Base-by-base conservation (phyloP, 1,140 invertebrate species). In the Pinna nobilis region DNA sequence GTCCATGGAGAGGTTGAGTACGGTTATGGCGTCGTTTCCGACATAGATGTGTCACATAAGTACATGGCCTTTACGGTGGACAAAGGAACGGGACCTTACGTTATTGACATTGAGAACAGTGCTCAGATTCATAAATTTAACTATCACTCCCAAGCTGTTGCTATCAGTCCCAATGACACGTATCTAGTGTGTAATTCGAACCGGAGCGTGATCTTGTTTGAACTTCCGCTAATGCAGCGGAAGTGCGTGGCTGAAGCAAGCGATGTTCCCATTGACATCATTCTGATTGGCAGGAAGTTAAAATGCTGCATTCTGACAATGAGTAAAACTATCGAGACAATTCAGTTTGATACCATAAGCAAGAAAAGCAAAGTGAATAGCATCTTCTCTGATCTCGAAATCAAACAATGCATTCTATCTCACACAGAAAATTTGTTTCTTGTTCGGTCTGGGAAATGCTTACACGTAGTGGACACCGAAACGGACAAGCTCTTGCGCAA, bases 151-250 rank as follows among this genome's bases (percentile, higher is more conserved):
- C 95, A 97, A 86, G 94, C 95, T 78, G 89, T 98, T 53, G 94
- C 95, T 18, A 88, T 99, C 2, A 97, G 95, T 78, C 94, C 95
- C 0, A 95, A 98, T 86, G 98, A 98, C 85, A 94, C 95, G 86
- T 97, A 94, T 91, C 92, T 94, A 67, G 92, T 96, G 13, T 95
- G 95, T 82, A 95, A 94, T 82, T 93, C 94, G 1, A 93, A 93
- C 78, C 96, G 92, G 49, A 95, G 95, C 0, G 89, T 92, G 9
- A 90, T 94, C 23, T 86, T 96, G 9, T 93, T 94, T 76, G 96
- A 94, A 88, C 57, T 89, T 15, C 85, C 85, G 18, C 64, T 86
- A 32, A 81, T 86, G 84, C 77, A 85, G 47, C 68, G 79, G 39
- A 74, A 70, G 60, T 84, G 82, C 67, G 76, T 82, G 13, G 77